phyloP scores from a whole-genome alignment of 2,888 invertebrate species.

The Nymphalis c-album region DNA sequence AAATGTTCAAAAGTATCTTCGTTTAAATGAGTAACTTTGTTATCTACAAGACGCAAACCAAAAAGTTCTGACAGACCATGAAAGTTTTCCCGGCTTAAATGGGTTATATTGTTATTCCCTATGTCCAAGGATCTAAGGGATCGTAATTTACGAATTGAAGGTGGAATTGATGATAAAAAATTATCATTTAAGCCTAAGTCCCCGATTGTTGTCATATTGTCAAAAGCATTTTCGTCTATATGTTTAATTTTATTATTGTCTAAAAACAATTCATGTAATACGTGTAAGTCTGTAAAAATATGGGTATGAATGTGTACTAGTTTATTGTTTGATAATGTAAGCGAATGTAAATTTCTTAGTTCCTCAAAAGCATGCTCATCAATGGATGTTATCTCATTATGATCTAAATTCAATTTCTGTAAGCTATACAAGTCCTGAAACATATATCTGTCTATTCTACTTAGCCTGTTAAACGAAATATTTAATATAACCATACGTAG shows the following conservation, averaged over 20 bases:
- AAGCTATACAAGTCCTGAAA: constrained; percentile 88
- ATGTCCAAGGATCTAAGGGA: constrained; percentile 89
- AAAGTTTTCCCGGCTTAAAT: constrained; percentile 87
- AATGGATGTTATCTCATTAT: constrained; percentile 85
- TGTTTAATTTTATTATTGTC: constrained; percentile 87
- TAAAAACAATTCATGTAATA: constrained; percentile 86
- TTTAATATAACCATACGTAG: constrained; percentile 88
- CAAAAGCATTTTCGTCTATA: constrained; percentile 86
- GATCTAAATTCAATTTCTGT: constrained; percentile 87
- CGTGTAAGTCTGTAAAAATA: constrained; percentile 86
- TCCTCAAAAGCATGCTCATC: constrained; percentile 88
- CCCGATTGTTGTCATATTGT: constrained; percentile 88
- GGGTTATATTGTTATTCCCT: constrained; percentile 89
- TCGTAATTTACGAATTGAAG: constrained; percentile 84
- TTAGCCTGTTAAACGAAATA: constrained; percentile 86
- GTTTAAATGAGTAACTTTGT: constrained; percentile 87
- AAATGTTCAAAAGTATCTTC: constrained; percentile 87
- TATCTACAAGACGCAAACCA: constrained; percentile 89
- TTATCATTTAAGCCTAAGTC: constrained; percentile 89
- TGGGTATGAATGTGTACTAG: constrained; percentile 84
- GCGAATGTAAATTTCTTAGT: constrained; percentile 87
- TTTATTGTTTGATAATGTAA: constrained; percentile 87
- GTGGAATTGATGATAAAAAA: constrained; percentile 84
- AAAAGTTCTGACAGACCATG: constrained; percentile 87
- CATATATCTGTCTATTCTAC: constrained; percentile 84